Percentiles rank a stretch among this genome's conserved stretches.
Evolutionary conservation across 2,797 vertebrate species (phyloP).

Genomic region (Halcyon leucocephala): DNA sequence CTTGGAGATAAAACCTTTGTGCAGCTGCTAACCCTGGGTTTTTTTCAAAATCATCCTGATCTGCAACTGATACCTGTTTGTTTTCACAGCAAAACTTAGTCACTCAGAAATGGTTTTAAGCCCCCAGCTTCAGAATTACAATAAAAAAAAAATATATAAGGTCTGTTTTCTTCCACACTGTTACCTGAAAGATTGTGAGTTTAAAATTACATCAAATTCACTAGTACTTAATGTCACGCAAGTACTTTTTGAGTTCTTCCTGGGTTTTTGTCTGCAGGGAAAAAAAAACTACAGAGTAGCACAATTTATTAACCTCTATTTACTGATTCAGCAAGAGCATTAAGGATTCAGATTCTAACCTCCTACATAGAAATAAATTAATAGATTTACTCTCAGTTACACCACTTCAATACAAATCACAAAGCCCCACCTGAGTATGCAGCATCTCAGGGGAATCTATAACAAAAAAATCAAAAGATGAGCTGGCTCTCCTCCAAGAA

Average conservation of each 20-base stretch:
- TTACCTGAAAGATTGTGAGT: background rate
- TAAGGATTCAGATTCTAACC: background rate
- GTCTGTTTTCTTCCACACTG: background rate
- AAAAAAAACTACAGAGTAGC: background rate
- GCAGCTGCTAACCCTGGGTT: background rate
- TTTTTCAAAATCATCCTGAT: background rate
- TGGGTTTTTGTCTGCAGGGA: background rate
- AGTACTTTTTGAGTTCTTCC: background rate
- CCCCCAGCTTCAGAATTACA: background rate
- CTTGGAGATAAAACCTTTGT: background rate
- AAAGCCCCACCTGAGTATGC: background rate
- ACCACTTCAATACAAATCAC: slow-evolving; percentile 1
- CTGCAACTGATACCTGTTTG: background rate
- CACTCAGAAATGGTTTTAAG: background rate
- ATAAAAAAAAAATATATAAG: background rate
- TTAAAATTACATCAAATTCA: background rate
- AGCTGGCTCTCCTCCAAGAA: slow-evolving; percentile 38
- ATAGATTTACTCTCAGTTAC: slow-evolving; percentile 10
- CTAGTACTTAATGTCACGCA: background rate
- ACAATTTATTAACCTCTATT: background rate
- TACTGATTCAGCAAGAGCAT: background rate
- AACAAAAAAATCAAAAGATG: background rate
- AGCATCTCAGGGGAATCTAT: slow-evolving; percentile 21
- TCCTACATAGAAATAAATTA: background rate
- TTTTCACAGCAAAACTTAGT: background rate